Percentiles rank a stretch among this genome's conserved stretches.
Evolutionary conservation across 2,797 vertebrate genomes (phyloP).

Genomic region (Linurgus olivaceus): DNA sequence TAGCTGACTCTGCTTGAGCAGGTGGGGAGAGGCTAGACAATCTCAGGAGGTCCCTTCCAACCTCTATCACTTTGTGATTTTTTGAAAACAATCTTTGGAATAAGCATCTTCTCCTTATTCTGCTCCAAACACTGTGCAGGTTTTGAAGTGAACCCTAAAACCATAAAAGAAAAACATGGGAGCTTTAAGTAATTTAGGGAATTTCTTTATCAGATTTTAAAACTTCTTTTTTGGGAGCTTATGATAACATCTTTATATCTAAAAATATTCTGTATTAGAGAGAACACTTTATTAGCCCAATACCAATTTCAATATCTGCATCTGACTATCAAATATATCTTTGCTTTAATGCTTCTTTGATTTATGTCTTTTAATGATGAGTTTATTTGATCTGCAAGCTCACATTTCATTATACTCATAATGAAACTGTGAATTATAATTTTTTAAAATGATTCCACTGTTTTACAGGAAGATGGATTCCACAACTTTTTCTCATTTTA

Average conservation of each 20-base stretch:
- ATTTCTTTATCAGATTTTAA: neutral
- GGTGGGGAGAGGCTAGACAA: neutral
- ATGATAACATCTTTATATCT: neutral
- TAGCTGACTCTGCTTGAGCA: neutral
- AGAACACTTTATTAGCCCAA: neutral
- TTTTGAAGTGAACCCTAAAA: neutral
- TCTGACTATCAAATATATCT: neutral
- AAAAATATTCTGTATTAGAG: neutral
- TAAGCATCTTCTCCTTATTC: neutral
- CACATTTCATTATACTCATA: neutral
- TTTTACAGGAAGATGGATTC: neutral
- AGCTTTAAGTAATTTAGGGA: neutral
- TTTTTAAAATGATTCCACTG: neutral
- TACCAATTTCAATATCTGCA: neutral
- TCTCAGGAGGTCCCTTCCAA: neutral
- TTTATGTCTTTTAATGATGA: neutral
- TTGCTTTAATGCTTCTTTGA: constrained; percentile 2
- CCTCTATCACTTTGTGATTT: fast-evolving
- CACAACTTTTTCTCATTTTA: neutral
- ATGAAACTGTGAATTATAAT: neutral
- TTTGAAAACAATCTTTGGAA: neutral
- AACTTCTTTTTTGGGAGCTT: neutral
- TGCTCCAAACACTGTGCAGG: neutral
- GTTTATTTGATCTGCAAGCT: neutral
- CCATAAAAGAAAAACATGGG: neutral